Evolutionary conservation across 2,797 vertebrate genomes (phyloP), one percentile per base, ranked within the genome.

Genomic region (Myoxocephalus aenaeus): DNA sequence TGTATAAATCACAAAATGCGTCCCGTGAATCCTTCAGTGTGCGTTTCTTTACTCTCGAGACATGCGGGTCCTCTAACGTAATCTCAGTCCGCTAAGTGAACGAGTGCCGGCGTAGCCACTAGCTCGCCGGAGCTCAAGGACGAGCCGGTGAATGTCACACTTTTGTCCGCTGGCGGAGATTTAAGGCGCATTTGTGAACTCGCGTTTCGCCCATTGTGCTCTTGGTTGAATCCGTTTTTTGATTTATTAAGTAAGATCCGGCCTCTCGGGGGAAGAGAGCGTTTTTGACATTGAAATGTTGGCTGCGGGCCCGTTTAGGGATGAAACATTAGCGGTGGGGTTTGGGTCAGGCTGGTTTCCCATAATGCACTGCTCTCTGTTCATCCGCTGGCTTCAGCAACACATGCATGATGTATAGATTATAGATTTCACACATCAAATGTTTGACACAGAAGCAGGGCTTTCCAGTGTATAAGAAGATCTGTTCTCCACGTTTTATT

Each of bases 161-260:
- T 75, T 75, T 69, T 63, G 61, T 75, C 69, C 75, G 57, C 0
- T 7, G 36, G 18, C 1, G 17, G 32, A 80, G 68, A 81, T 83
- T 79, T 70, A 81, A 62, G 57, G 44, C 70, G 34, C 18, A 5
- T 64, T 71, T 51, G 22, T 54, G 70, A 81, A 56, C 77, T 62
- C 8, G 8, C 29, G 48, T 58, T 65, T 73, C 20, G 36, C 78
- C 78, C 62, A 73, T 61, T 76, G 66, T 63, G 80, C 73, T 83
- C 70, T 51, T 25, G 25, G 50, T 34, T 34, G 56, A 74, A 27
- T 77, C 53, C 9, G 8, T 40, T 48, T 34, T 77, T 80, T 76
- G 77, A 88, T 84, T 82, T 38, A 88, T 81, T 32, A 68, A 70
- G 75, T 80, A 66, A 74, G 69, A 65, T 56, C 29, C 32, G 38